Base-by-base conservation (phyloP, 2,797 vertebrate species). In the Enteromius unitaeniatus region DNA sequence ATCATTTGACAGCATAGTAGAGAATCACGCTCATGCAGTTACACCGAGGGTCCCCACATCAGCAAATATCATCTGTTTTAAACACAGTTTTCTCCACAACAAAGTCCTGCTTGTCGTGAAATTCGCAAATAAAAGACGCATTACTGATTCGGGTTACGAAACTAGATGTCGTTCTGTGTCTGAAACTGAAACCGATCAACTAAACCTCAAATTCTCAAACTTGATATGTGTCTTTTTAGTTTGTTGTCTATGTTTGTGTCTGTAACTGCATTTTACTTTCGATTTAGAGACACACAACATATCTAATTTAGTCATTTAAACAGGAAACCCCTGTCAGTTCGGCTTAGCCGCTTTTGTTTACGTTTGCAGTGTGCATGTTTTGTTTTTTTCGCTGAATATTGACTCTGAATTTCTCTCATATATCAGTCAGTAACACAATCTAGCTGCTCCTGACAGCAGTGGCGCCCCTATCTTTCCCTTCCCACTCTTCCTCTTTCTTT, bases 401-500 rank as follows among this genome's bases (percentile, higher is more conserved):
- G 6, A 73, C n/a, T 73, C n/a, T 19, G 40, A 68, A 65, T 47
- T 55, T 60, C 13, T 72, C 64, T 83, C 64, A 45, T 6, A 28
- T 69, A 26, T 81, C 83, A 69, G 49, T 82, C 49, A 7, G 84
- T 83, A 83, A 86, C 60, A 75, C 26, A 81, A 85, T 78, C 78
- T 72, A 31, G 1, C 69, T 55, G 49, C 84, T 37, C 49, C 62
- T 40, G 28, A 77, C 79, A 74, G 60, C 81, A 75, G 4, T 47
- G 51, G 49, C 19, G 11, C 68, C 64, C 58, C 37, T 62, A 62
- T 70, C 26, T 55, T 72, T 47, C 51, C 42, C 31, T 53, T 28
- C 78, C 53, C 40, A 72, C 47, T 53, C 64, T 60, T n/a, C 49
- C 26, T 81, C 45, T 72, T 60, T 70, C 11, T 75, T 55, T 75